Evolutionary conservation across 1,140 invertebrate genomes (phyloP).

Genomic region (Saccostrea glomerata): DNA sequence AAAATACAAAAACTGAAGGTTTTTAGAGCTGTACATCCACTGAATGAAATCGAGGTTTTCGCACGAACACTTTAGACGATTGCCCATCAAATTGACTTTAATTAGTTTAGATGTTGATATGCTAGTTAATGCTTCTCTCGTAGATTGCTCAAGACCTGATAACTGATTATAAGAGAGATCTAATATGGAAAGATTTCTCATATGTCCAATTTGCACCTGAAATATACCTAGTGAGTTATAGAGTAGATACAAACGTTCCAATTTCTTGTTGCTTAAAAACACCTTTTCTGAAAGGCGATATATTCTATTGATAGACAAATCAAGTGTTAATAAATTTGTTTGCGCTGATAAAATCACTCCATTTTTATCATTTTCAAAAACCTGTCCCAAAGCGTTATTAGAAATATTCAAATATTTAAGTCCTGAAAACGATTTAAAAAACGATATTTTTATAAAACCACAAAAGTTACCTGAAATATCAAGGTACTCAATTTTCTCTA

Average conservation of each 20-base stretch:
- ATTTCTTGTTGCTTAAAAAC: not conserved
- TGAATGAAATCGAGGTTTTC: slow-evolving; percentile 16
- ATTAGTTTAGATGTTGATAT: too few relatives aligned
- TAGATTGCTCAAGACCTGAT: not conserved
- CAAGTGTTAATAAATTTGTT: not conserved
- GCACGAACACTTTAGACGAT: not conserved
- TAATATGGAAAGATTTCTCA: not conserved
- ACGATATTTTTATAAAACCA: not conserved
- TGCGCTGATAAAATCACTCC: not conserved
- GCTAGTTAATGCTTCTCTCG: too few relatives aligned
- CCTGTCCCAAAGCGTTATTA: not conserved
- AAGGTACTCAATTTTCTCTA: not conserved
- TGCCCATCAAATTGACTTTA: not conserved
- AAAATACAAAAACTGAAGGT: not conserved
- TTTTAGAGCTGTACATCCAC: not conserved
- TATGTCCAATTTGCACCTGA: not conserved
- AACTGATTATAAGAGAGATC: slow-evolving; percentile 9
- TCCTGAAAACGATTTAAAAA: not conserved
- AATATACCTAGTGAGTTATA: not conserved
- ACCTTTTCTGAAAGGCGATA: not conserved
- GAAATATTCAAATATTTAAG: not conserved
- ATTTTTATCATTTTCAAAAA: slow-evolving; percentile 5
- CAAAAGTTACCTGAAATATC: slow-evolving; percentile 21
- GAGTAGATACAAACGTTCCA: not conserved
- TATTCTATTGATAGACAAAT: slow-evolving; percentile 20